phyloP scores from a whole-genome alignment of 2,113 vertebrate species.

The Chlorodrepanis virens region DNA sequence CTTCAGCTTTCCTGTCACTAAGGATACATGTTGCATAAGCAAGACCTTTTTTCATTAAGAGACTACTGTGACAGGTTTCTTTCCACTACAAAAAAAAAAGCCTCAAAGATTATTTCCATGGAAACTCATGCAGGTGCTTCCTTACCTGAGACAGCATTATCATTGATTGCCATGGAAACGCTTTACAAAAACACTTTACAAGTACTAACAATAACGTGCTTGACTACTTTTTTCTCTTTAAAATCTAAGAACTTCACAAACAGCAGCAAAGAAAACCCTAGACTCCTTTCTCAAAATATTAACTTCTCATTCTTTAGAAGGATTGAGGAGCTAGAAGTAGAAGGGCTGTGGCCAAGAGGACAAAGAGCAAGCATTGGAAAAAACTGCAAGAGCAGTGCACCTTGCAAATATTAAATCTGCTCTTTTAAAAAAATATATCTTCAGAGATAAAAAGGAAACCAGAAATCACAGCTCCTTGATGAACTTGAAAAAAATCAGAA shows the following conservation, averaged over 20 bases:
- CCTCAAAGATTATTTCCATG: conserved; percentile 47
- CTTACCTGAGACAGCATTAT: background rate
- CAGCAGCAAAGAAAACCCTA: background rate
- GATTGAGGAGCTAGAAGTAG: background rate
- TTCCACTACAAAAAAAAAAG: background rate
- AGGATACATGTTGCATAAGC: background rate
- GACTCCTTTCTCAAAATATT: background rate
- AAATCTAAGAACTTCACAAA: background rate
- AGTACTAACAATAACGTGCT: background rate
- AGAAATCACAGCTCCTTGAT: background rate
- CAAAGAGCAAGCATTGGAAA: background rate
- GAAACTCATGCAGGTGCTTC: conserved; percentile 28
- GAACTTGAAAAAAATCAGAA: background rate
- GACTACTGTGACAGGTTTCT: background rate
- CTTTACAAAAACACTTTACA: background rate
- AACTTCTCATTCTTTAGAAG: background rate
- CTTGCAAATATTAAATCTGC: background rate
- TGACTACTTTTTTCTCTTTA: background rate
- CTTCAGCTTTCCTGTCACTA: background rate
- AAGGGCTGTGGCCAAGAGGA: background rate
- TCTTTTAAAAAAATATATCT: background rate
- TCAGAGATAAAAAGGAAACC: background rate
- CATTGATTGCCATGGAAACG: background rate
- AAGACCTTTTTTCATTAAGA: background rate
- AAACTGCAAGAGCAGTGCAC: background rate